phyloP scores from a whole-genome alignment of 2,888 invertebrate genomes.

The Parnassius apollo region DNA sequence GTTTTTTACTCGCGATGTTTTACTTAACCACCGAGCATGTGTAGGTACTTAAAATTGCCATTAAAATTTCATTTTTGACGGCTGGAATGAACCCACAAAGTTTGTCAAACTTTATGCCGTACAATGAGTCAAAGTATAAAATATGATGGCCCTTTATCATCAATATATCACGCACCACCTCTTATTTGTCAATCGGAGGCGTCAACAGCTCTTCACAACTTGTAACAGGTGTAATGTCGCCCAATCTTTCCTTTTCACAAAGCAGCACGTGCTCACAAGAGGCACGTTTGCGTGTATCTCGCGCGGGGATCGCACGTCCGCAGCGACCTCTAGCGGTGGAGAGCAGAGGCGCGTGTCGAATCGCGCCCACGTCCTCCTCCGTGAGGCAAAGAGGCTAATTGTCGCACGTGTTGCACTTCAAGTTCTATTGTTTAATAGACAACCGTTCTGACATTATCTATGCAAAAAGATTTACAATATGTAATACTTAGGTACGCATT shows the following conservation, averaged over 20 bases:
- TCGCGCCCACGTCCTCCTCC: conserved; percentile 37
- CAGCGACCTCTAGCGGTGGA: conserved; percentile 33
- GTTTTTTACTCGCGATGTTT: too few species aligned
- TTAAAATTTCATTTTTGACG: too few species aligned
- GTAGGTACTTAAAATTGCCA: too few species aligned
- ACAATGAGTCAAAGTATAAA: too few species aligned
- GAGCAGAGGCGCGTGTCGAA: conserved; percentile 58
- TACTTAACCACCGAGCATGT: too few species aligned
- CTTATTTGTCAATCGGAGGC: not conserved
- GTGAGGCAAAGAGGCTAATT: conserved; percentile 50
- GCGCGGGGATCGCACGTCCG: conserved; percentile 42
- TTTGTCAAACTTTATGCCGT: too few species aligned
- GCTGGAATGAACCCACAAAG: too few species aligned
- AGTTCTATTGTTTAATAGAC: conserved; percentile 40
- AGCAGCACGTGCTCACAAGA: conserved; percentile 33
- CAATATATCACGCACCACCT: not conserved
- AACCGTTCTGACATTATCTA: conserved; percentile 35
- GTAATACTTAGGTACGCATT: not conserved
- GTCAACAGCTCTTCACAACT: conserved; percentile 3
- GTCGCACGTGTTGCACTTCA: conserved; percentile 50
- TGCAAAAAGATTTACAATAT: conserved; percentile 4
- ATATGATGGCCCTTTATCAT: too few species aligned
- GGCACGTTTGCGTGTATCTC: conserved; percentile 33
- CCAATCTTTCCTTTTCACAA: conserved; percentile 8
- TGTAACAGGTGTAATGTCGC: conserved; percentile 16